Evolutionary conservation across 2,797 vertebrate species (phyloP).

Genomic region (Pseudochaenichthys georgianus): DNA sequence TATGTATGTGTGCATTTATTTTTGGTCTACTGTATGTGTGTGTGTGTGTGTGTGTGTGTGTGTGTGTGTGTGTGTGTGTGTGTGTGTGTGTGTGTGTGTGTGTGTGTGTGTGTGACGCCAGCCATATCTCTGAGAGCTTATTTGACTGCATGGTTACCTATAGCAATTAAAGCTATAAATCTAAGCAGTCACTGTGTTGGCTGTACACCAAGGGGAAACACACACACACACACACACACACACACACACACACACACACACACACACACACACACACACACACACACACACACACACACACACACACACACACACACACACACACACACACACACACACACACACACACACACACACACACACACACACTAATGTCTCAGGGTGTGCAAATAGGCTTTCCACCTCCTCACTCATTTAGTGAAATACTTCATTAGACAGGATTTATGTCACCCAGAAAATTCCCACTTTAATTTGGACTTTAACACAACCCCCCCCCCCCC

Average conservation of each 20-base stretch:
- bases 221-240: conserved; percentile 47
- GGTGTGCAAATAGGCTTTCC: conserved; percentile 33
- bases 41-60: too few relatives aligned
- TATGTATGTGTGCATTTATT: conserved; percentile 4
- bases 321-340: conserved; percentile 40
- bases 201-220: conserved; percentile 35
- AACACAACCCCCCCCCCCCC: conserved; percentile 20
- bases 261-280: neutral
- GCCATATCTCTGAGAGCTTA: conserved; percentile 92
- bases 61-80: too few relatives aligned
- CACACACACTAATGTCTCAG: conserved; percentile 12
- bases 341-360: conserved; percentile 41
- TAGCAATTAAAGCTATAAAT: conserved; percentile 99
- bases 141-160: conserved; percentile 97
- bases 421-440: conserved; percentile 42
- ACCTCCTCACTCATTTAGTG: conserved; percentile 39
- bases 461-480: conserved; percentile 26
- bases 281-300: conserved; percentile 47
- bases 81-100: conserved; percentile 72
- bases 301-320: conserved; percentile 44
- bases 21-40: too few relatives aligned
- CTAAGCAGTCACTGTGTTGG: conserved; percentile 91
- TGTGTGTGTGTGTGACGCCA: conserved; percentile 80
- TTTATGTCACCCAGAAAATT: conserved; percentile 42
- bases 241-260: too few relatives aligned